These are phyloP conservation scores for Acanthosepion lycidas DNA, from an alignment of 2,888 invertebrate genomes.

Conservation along the genomic window DNA sequence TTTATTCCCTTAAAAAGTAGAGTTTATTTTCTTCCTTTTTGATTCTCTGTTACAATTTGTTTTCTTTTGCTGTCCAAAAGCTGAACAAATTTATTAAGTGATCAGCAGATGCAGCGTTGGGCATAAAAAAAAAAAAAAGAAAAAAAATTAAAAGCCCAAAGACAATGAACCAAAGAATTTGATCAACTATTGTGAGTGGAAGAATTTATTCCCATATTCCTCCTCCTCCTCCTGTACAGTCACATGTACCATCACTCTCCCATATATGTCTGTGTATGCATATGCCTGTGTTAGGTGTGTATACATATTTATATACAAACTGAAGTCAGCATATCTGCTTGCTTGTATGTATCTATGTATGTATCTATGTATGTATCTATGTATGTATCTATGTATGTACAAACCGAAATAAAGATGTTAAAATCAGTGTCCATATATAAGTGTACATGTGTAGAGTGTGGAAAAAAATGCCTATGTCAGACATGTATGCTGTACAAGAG, in stretches of 20 bases:
- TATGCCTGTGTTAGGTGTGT: not conserved
- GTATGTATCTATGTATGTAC: not conserved
- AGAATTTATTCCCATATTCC: not conserved
- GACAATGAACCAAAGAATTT: not conserved
- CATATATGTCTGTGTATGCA: not conserved
- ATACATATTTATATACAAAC: not conserved
- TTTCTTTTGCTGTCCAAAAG: not conserved
- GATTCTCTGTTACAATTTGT: not conserved
- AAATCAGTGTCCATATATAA: not conserved
- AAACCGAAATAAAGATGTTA: not conserved
- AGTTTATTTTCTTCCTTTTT: not conserved
- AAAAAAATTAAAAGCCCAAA: not conserved
- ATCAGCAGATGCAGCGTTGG: not conserved
- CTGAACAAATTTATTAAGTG: not conserved
- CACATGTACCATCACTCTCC: not conserved
- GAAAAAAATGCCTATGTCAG: not conserved
- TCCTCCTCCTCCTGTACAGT: not conserved
- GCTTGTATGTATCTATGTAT: not conserved
- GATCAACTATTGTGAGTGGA: not conserved
- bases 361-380: not conserved
- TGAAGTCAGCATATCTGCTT: not conserved
- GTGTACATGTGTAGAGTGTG: not conserved
- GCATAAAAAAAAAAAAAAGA: not conserved
- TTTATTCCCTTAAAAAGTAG: conserved; percentile 18
- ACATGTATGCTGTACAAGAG: not conserved